phyloP scores from a whole-genome alignment of 1,140 invertebrate genomes.

The Amyelois transitella region DNA sequence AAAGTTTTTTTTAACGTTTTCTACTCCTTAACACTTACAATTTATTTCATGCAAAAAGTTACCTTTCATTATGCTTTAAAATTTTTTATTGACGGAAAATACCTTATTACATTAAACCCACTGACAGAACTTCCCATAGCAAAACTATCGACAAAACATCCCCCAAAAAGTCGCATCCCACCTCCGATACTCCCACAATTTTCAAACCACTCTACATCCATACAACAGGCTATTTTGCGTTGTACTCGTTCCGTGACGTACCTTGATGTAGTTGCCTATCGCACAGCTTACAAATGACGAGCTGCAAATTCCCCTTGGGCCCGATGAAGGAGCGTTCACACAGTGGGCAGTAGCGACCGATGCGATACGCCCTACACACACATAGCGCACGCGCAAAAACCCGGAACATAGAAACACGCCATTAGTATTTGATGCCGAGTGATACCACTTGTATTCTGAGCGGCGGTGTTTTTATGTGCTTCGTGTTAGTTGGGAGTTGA shows the following conservation, averaged over 20 bases:
- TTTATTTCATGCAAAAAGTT: no score
- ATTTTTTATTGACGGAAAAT: no score
- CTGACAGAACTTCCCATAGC: no score
- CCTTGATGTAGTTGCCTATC: slow-evolving; percentile 74
- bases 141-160: no score
- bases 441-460: slow-evolving; percentile 41
- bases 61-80: no score
- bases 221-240: slow-evolving; percentile 10
- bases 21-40: no score
- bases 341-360: slow-evolving; percentile 74
- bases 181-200: no score
- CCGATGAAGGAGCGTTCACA: slow-evolving; percentile 74
- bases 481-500: neutral
- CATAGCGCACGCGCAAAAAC: slow-evolving; percentile 59
- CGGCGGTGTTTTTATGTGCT: slow-evolving; percentile 12
- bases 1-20: no score
- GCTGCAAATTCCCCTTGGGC: slow-evolving; percentile 73
- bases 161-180: no score
- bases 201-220: neutral
- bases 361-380: slow-evolving; percentile 72
- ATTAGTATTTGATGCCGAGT: slow-evolving; percentile 43
- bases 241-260: slow-evolving; percentile 52
- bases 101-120: no score
- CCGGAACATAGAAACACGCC: slow-evolving; percentile 72
- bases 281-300: slow-evolving; percentile 75